A percentile compares a stretch with the other conserved stretches of the same genome.
Evolutionary conservation across 92 coral and sea anemone species (phyloP).

Genomic region (Montipora capitata): DNA sequence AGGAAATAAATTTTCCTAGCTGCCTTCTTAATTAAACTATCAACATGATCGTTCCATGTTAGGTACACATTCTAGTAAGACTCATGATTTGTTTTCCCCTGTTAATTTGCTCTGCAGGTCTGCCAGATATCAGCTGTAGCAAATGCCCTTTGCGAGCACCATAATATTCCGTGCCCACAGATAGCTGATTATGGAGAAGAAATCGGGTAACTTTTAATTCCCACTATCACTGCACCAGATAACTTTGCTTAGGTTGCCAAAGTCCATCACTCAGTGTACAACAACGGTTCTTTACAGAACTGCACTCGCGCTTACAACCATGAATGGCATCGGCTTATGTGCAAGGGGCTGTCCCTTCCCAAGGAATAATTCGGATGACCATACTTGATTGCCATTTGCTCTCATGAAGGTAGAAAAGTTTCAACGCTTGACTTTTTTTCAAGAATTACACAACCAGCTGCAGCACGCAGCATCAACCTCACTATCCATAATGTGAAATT

Average conservation of each 20-base stretch:
- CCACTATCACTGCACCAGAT: conserved; percentile 2
- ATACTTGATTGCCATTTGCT: not conserved
- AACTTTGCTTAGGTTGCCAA: not conserved
- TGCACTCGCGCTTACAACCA: not conserved
- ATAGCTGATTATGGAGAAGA: conserved; percentile 34
- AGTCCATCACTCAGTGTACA: not conserved
- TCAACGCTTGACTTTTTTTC: not conserved
- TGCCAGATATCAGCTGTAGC: conserved; percentile 32
- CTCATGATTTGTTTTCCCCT: not conserved
- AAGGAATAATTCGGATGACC: too few species aligned
- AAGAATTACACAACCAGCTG: not conserved
- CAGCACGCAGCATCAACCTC: not conserved
- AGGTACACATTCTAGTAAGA: too few species aligned
- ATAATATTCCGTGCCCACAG: conserved; percentile 23
- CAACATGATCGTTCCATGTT: too few species aligned
- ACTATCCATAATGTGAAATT: not conserved
- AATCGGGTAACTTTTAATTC: conserved; percentile 37
- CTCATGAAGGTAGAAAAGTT: not conserved
- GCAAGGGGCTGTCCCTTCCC: not conserved
- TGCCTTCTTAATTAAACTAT: too few species aligned
- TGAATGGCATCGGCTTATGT: not conserved
- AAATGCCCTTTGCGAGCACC: conserved; percentile 40
- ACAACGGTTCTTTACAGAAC: not conserved
- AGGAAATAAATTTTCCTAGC: too few species aligned
- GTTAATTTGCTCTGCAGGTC: not conserved